Base-by-base conservation (phyloP, 1,140 invertebrate genomes). In the Zaprionus nigranus region DNA sequence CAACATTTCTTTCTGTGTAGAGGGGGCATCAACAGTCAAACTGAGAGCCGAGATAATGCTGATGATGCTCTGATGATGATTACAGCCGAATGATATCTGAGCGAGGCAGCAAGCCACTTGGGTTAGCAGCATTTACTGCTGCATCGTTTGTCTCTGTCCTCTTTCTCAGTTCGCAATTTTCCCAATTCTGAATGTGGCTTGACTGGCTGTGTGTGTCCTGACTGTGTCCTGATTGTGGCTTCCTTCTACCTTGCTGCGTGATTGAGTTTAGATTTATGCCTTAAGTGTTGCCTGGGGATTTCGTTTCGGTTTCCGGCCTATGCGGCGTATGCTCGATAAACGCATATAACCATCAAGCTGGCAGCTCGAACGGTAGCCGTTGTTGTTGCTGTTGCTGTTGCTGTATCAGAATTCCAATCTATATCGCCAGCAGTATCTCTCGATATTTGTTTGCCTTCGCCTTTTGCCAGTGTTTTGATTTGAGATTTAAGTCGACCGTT, bases 191-290 rank as follows among this genome's bases (percentile, higher is more conserved):
- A 34, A 7, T 34, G 30, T 11, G 30, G 3, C 30, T 34, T 34
- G 30, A 11, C 30, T 0, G 30, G 9, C 30, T 11, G 30, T 3
- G 2, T 30, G 30, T 30, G 30, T 11, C 9, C 30, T 30, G 9
- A 30, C 40, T 43, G n/a, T 43, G 38, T 5, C 40, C n/a, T 17
- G 36, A 38, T 38, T 64, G 28, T 53, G 20, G 36, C 26, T 53
- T 38, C n/a, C 6, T 28, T 17, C 59, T 71, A 72, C 75, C 62
- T 68, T 53, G 51, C 69, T 77, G 75, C 57, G 62, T 88, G 83
- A 87, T 87, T 82, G 84, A 83, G 80, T 83, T 87, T 70, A 82
- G 83, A 87, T 87, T 87, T 87, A 87, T 87, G 83, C 80, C 67
- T 87, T 88, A 87, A 88, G 83, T 87, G 83, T 76, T 69, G 84